Evolutionary conservation across 2,113 vertebrate genomes (phyloP).

Genomic region (Sphyrna mokarran): DNA sequence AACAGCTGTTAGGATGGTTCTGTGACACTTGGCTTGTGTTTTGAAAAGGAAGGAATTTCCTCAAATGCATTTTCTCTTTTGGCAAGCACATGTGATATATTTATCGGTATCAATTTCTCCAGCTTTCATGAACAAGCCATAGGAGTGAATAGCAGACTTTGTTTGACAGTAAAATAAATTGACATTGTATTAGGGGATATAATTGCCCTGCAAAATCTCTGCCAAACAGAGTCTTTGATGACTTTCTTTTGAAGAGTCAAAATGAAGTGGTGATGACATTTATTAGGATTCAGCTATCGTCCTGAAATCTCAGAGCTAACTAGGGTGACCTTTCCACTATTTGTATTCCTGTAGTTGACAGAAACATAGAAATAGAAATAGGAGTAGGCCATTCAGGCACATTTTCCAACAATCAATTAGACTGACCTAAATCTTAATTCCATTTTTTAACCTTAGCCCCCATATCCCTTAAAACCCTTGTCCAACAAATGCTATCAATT

Average conservation of each 20-base stretch:
- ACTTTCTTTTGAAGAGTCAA: background rate
- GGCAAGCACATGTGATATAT: background rate
- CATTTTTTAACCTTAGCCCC: background rate
- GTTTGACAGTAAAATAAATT: background rate
- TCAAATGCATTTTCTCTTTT: background rate
- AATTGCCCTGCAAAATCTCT: background rate
- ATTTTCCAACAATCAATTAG: background rate
- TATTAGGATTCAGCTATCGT: background rate
- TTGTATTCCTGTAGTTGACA: background rate
- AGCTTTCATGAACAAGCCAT: background rate
- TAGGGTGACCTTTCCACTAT: background rate
- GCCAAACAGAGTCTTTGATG: background rate
- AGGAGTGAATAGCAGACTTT: background rate
- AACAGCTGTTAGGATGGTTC: background rate
- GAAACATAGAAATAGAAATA: background rate
- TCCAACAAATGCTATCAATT: too few species aligned
- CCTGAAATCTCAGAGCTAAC: background rate
- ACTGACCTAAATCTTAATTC: background rate
- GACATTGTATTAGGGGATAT: background rate
- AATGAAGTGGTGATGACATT: conserved; percentile 30
- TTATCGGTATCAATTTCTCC: background rate
- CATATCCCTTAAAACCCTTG: background rate
- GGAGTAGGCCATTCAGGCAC: background rate
- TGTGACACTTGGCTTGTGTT: background rate
- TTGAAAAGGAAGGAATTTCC: conserved; percentile 2